Conservation (phyloP, 2,888 invertebrate genomes). For the Archips crataeganus region DNA sequence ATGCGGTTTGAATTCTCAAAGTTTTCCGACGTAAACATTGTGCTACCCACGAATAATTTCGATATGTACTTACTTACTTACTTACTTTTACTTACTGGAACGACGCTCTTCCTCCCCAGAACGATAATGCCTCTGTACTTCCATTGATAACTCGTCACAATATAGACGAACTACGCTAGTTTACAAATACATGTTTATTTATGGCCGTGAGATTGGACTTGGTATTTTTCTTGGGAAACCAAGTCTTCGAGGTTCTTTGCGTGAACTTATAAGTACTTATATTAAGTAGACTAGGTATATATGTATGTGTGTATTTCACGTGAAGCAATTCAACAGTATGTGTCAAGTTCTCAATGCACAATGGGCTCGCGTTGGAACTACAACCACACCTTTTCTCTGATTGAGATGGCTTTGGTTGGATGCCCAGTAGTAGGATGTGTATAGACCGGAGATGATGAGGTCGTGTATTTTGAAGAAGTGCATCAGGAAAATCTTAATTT, state of each 20-base stretch:
- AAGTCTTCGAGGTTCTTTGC: neutral
- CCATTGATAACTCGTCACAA: conserved; percentile 25
- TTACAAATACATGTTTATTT: conserved; percentile 34
- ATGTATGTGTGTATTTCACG: too few relatives aligned
- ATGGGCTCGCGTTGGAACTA: too few relatives aligned
- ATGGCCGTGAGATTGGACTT: conserved; percentile 11
- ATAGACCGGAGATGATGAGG: too few relatives aligned
- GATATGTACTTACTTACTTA: conserved; percentile 15
- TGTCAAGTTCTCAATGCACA: too few relatives aligned
- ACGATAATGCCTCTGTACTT: conserved; percentile 17
- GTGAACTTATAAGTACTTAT: neutral
- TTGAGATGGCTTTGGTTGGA: too few relatives aligned
- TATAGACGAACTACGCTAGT: conserved; percentile 36
- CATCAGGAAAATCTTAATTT: too few relatives aligned
- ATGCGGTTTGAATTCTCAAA: conserved; percentile 50
- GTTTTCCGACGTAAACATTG: conserved; percentile 64
- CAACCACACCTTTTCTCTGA: too few relatives aligned
- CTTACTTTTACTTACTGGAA: conserved; percentile 33
- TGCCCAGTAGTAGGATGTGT: too few relatives aligned
- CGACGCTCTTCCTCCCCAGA: conserved; percentile 13
- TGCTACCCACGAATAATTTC: conserved; percentile 48
- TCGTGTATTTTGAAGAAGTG: too few relatives aligned
- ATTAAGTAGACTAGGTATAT: neutral
- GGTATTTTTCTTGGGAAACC: conserved; percentile 10
- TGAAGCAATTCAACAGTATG: too few relatives aligned